Percentiles rank a stretch among this genome's conserved stretches.
These are phyloP conservation scores for Ecdyonurus torrentis DNA, from an alignment of 2,888 invertebrate genomes.

Conservation along the genomic window DNA sequence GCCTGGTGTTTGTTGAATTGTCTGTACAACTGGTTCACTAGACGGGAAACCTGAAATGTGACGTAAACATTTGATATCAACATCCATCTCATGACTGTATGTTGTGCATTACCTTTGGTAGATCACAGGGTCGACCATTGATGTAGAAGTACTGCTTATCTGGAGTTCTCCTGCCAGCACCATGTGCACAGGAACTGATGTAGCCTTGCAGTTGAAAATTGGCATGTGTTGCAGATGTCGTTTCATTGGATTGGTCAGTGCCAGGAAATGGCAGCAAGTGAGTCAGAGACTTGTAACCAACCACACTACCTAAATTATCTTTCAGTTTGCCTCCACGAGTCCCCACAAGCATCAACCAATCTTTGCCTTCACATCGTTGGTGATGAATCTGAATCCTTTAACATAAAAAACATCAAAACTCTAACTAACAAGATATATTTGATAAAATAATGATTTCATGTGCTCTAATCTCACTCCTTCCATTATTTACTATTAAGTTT, in stretches of 20 bases:
- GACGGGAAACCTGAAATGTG: constrained; percentile 54
- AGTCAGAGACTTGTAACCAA: constrained; percentile 39
- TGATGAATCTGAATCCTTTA: constrained; percentile 4
- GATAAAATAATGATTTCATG: too few species aligned
- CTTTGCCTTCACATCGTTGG: constrained; percentile 19
- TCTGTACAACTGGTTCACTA: constrained; percentile 82
- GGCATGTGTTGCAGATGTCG: not conserved
- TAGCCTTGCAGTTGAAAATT: constrained; percentile 57
- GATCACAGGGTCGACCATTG: constrained; percentile 89
- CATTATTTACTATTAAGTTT: too few species aligned
- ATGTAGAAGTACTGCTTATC: constrained; percentile 92
- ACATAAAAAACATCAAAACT: too few species aligned
- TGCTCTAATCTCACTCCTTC: too few species aligned
- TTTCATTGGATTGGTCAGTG: constrained; percentile 11
- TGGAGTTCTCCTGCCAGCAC: constrained; percentile 62
- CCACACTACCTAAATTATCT: constrained; percentile 71
- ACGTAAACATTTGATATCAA: too few species aligned
- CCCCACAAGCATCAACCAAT: constrained; percentile 47
- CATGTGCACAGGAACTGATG: constrained; percentile 74
- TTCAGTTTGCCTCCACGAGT: constrained; percentile 56
- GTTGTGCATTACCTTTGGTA: constrained; percentile 41
- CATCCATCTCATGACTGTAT: too few species aligned
- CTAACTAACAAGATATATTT: too few species aligned
- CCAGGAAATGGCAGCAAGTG: constrained; percentile 17
- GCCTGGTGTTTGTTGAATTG: constrained; percentile 77